Evolutionary conservation across 2,113 vertebrate genomes (phyloP).

Genomic region (Tretioscincus oriximinensis): DNA sequence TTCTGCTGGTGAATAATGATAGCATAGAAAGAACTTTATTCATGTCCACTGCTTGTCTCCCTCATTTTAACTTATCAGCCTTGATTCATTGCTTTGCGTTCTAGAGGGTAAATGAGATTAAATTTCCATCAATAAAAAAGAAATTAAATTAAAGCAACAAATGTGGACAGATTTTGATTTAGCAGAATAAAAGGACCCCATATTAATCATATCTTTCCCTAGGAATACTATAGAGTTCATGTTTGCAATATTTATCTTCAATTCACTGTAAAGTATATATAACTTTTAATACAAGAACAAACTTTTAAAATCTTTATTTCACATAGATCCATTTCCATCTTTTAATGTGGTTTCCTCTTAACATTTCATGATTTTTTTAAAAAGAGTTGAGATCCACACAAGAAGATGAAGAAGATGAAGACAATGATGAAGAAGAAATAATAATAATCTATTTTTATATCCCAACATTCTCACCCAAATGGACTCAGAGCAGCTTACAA

Average conservation of each 20-base stretch:
- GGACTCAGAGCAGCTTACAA: too few relatives aligned
- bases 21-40: conserved; percentile 28
- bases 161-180: conserved; percentile 23
- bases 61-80: conserved; percentile 29
- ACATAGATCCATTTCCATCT: not conserved
- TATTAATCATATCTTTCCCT: conserved; percentile 3
- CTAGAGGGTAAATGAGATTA: conserved; percentile 24
- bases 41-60: conserved; percentile 18
- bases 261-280: not conserved
- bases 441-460: too few relatives aligned
- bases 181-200: conserved; percentile 8
- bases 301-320: not conserved
- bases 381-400: too few relatives aligned
- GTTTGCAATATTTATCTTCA: conserved; percentile 10
- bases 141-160: conserved; percentile 25
- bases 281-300: not conserved
- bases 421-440: too few relatives aligned
- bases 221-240: conserved; percentile 1
- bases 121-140: conserved; percentile 27
- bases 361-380: too few relatives aligned
- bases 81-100: conserved; percentile 26
- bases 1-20: conserved; percentile 20
- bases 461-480: too few relatives aligned
- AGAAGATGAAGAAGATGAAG: too few relatives aligned
- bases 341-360: not conserved